Base-by-base conservation (phyloP, 2,888 invertebrate species). In the Leptinotarsa haldemani region DNA sequence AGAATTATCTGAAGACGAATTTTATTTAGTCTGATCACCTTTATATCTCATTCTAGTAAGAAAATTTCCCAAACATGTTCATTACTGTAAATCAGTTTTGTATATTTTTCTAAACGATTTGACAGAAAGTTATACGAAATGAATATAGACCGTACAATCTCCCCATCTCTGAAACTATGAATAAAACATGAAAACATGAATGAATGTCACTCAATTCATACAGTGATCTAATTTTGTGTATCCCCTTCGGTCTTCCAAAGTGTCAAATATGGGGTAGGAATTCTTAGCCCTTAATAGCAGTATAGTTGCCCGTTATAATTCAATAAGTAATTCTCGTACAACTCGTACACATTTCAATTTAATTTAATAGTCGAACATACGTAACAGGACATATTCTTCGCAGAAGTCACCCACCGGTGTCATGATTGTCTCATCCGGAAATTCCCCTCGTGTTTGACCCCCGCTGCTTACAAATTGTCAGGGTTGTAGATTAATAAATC, bases 271-370 rank as follows among this genome's bases (percentile, higher is more conserved):
- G 76, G 80, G 81, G 79, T 79, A 76, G 74, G 71, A 71, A 71
- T 74, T 75, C 53, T 75, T 71, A 79, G 78, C 81, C 82, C 83
- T 82, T 83, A 83, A 83, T 83, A 81, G 84, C 81, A 80, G 78
- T 83, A 82, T 81, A 83, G 82, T 83, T 84, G 83, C 83, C 83
- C 82, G 83, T 84, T 81, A 80, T 85, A 86, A 86, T 85, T 86
- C 85, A 86, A 86, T 86, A 85, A 86, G 81, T 80, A 83, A 82
- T 82, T 82, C 83, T 81, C 80, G 81, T 81, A 83, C 83, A 85
- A 85, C 84, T 84, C 82, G 80, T 80, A 83, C 83, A 84, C 82
- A 82, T 85, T 84, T 84, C 86, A 86, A 86, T 86, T 86, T 85
- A 86, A 86, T 86, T 85, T 85, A 82, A 84, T 84, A 83, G 83